Conservation (phyloP, 2,888 invertebrate species). For the Lasius fuliginosus region DNA sequence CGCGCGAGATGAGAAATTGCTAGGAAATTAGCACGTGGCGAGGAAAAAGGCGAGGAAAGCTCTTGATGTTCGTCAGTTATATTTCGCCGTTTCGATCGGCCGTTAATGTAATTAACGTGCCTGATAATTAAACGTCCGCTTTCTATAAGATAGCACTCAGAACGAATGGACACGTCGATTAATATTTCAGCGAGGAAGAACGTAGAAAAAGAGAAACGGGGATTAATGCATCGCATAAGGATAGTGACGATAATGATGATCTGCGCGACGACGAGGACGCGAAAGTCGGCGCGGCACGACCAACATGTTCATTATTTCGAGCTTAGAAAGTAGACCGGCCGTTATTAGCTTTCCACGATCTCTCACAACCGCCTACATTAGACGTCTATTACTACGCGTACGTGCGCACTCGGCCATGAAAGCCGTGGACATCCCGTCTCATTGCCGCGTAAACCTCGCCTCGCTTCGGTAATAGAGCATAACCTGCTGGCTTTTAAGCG, state of each 20-base stretch:
- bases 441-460: slow-evolving; percentile 23
- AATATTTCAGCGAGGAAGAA: background rate
- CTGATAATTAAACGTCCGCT: slow-evolving; percentile 26
- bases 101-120: slow-evolving; percentile 23
- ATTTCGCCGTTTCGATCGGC: slow-evolving; percentile 9
- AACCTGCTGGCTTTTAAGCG: slow-evolving; percentile 20
- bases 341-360: slow-evolving; percentile 54
- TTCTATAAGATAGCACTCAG: slow-evolving; percentile 9
- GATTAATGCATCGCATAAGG: slow-evolving; percentile 23
- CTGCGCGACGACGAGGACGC: slow-evolving; percentile 13
- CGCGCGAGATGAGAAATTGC: slow-evolving; percentile 20
- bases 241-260: slow-evolving; percentile 32
- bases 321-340: slow-evolving; percentile 47
- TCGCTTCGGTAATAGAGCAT: slow-evolving; percentile 35
- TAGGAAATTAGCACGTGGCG: slow-evolving; percentile 13
- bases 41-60: background rate
- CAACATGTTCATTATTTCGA: slow-evolving; percentile 42
- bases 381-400: slow-evolving; percentile 23
- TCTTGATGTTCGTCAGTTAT: background rate
- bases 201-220: background rate
- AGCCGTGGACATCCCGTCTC: slow-evolving; percentile 35
- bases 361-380: slow-evolving; percentile 43
- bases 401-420: slow-evolving; percentile 36
- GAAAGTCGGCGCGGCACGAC: slow-evolving; percentile 34
- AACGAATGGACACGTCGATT: slow-evolving; percentile 10